Evolutionary conservation across 2,113 vertebrate species (phyloP), one percentile per base, ranked within the genome.

Genomic region (Chrysochloris asiatica): DNA sequence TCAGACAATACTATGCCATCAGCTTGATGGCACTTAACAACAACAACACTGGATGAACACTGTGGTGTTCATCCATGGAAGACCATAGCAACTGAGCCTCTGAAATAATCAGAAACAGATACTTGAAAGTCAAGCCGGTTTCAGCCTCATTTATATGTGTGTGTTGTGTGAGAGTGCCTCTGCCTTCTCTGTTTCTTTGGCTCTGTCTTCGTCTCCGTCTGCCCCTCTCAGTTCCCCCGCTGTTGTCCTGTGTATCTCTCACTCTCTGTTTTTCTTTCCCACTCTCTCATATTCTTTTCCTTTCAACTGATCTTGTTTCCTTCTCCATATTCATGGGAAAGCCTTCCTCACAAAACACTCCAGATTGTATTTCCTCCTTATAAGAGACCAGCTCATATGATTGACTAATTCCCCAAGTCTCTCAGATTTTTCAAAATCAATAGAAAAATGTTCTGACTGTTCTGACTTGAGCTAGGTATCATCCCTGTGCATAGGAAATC

Each of bases 11-110:
- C n/a, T n/a, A n/a, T n/a, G n/a, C n/a, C n/a, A n/a, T n/a, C n/a
- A n/a, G n/a, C n/a, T n/a, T n/a, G n/a, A n/a, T n/a, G n/a, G n/a
- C n/a, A n/a, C n/a, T n/a, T n/a, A n/a, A n/a, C n/a, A n/a, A n/a
- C n/a, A n/a, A n/a, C n/a, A n/a, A n/a, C n/a, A n/a, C n/a, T 83
- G 28, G 19, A 56, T 84, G 84, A 88, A 93, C 67, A 91, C 16
- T 81, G 45, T 63, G n/a, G n/a, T n/a, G n/a, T 76, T 48, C 77
- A 84, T 78, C 43, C 61, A 78, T 43, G n/a, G 41, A 91, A 75
- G 19, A 21, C 47, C 43, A 77, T 86, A 73, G 43, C 83, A 92
- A n/a, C 71, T 79, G 91, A 50, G 61, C 54, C 22, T 93, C 61
- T 63, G 88, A 63, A 76, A 84, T 50, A 54, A 80, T 43, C 83